Evolutionary conservation across 2,888 invertebrate species (phyloP).

Genomic region (Lypha dubia): DNA sequence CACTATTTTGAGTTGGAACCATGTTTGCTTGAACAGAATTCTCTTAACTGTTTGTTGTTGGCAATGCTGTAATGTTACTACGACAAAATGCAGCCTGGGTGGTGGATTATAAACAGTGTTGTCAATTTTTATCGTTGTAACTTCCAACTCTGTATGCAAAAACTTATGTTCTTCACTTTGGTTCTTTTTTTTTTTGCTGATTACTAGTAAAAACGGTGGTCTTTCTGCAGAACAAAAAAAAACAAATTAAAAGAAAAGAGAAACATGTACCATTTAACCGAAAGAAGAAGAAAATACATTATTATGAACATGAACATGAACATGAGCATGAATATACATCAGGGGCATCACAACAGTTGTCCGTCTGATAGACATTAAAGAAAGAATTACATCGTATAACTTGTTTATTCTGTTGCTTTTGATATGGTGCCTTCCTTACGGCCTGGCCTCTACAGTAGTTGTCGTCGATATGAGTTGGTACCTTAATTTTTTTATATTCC

Average conservation of each 20-base stretch:
- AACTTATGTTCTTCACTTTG: constrained; percentile 25
- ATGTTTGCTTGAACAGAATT: no score
- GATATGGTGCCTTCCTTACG: constrained; percentile 23
- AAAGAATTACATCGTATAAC: constrained; percentile 44
- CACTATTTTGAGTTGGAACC: no score
- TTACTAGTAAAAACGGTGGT: constrained; percentile 51
- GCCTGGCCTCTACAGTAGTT: constrained; percentile 61
- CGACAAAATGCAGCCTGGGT: no score
- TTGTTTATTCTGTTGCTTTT: constrained; percentile 37
- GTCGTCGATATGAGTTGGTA: constrained; percentile 47
- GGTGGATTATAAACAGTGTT: no score
- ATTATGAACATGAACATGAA: constrained; percentile 57
- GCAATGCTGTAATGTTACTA: no score
- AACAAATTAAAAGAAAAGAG: neutral
- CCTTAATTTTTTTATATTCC: constrained; percentile 55
- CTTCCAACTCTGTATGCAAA: constrained; percentile 46
- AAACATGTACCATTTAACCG: constrained; percentile 53
- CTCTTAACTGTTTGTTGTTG: no score
- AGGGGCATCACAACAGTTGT: constrained; percentile 19
- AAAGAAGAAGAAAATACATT: constrained; percentile 61
- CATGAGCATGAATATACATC: constrained; percentile 55
- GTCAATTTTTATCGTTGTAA: no score
- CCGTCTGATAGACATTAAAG: constrained; percentile 29
- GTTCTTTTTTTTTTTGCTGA: constrained; percentile 28
- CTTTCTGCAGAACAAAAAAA: constrained; percentile 44